Base-by-base conservation (phyloP, 2,797 vertebrate genomes). In the Megaceryle alcyon region DNA sequence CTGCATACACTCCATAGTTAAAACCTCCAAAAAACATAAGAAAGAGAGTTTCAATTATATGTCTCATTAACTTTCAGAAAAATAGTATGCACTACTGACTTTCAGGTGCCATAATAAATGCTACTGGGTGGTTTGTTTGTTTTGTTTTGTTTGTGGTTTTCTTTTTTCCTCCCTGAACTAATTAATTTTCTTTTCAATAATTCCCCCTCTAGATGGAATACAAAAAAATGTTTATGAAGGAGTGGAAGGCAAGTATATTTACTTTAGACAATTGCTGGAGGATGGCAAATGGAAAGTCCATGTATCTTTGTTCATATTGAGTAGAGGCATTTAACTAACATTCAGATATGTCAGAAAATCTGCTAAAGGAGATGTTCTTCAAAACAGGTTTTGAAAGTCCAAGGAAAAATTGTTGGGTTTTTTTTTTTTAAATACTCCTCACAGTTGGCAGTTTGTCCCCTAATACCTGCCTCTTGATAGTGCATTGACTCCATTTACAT, bases 31-130 rank as follows among this genome's bases (percentile, higher is more conserved):
- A 8, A 28, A 8, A 91, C 82, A 17, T 7, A 75, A 33, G 26
- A 57, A 96, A 81, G 48, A 83, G 88, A 97, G 96, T 83, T 94
- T 80, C 82, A 87, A 95, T 93, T 95, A 76, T 57, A 64, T 79
- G 76, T 82, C 96, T 97, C 86, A 94, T 81, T 96, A 96, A 70
- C 46, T 96, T 96, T 61, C 65, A 93, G 72, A 89, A 87, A 83
- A 92, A 82, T 84, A 87, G 72, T 49, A 84, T 71, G 57, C 56
- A 48, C 66, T 56, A 28, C 49, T 60, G 85, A 93, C 54, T 75
- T 90, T 25, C 37, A 82, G 86, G 81, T 89, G 73, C 18, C 21
- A n/a, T 65, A 81, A 92, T 81, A 78, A 89, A 70, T 73, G 66
- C 23, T 85, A 49, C 33, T 35, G 17, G 23, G 18, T 26, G 49